phyloP scores from a whole-genome alignment of 64 coral and sea anemone species.

The Stichodactyla helianthus region DNA sequence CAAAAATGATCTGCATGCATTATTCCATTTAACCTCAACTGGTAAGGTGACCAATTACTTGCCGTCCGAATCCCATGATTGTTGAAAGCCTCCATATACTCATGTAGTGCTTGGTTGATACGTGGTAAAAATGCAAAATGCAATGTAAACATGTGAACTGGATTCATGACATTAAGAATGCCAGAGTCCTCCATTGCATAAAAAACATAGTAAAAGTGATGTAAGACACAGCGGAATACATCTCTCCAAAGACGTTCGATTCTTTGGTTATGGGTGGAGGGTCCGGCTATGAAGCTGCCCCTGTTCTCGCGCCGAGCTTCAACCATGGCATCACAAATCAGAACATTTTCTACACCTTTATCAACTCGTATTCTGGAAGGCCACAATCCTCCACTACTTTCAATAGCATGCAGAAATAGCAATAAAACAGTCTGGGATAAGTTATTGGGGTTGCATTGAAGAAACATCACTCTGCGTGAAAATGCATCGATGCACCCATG shows the following conservation, averaged over 20 bases:
- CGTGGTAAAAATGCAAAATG: slow-evolving; percentile 36
- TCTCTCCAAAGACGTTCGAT: slow-evolving; percentile 27
- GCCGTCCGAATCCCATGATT: slow-evolving; percentile 24
- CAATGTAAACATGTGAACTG: slow-evolving; percentile 23
- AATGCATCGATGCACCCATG: background rate
- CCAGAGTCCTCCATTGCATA: slow-evolving; percentile 45
- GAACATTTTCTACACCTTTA: background rate
- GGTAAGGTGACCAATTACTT: slow-evolving; percentile 44
- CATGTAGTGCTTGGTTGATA: slow-evolving; percentile 23
- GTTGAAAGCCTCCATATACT: slow-evolving; percentile 39
- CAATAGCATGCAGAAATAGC: slow-evolving; percentile 26
- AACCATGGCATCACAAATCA: background rate
- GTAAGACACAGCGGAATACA: slow-evolving; percentile 26
- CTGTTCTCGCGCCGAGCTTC: slow-evolving; percentile 5
- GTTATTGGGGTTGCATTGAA: slow-evolving; percentile 22
- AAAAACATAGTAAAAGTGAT: slow-evolving; percentile 33
- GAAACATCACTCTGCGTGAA: background rate
- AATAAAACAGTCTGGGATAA: slow-evolving; percentile 26
- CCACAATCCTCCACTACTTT: slow-evolving; percentile 25
- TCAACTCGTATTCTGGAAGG: slow-evolving; percentile 33
- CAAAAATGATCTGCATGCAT: slow-evolving; percentile 20
- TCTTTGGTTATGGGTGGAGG: slow-evolving; percentile 25
- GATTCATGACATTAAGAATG: slow-evolving; percentile 29
- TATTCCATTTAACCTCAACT: slow-evolving; percentile 48
- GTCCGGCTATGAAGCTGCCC: slow-evolving; percentile 32